Conservation (phyloP, 2,113 vertebrate species). For the Conger conger region DNA sequence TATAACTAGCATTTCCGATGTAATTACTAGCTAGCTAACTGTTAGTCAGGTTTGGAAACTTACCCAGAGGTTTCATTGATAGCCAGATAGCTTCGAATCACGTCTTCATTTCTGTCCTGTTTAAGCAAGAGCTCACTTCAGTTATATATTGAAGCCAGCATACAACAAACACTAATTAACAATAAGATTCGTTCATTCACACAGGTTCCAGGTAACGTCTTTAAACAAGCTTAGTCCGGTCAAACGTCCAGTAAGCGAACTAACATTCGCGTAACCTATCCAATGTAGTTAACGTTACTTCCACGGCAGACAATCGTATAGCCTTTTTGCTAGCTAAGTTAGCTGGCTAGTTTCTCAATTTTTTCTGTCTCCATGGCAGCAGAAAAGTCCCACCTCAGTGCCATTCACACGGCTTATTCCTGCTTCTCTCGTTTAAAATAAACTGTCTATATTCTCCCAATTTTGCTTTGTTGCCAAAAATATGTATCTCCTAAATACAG, state of each 20-base stretch:
- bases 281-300: background rate
- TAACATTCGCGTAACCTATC: background rate
- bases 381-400: conserved; percentile 1
- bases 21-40: background rate
- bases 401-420: background rate
- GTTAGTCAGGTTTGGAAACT: background rate
- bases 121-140: no score
- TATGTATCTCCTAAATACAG: background rate
- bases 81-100: background rate
- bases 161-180: background rate
- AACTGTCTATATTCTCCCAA: background rate
- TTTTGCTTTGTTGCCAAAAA: background rate
- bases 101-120: background rate
- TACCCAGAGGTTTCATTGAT: background rate
- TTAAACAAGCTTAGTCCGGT: background rate
- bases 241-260: background rate
- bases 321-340: background rate
- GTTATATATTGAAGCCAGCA: background rate
- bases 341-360: background rate
- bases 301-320: background rate
- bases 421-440: background rate
- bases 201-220: background rate
- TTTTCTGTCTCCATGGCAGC: background rate
- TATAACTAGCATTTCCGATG: background rate
- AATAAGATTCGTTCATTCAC: background rate